phyloP scores from a whole-genome alignment of 2,797 vertebrate species.

The Pelodytes ibericus region DNA sequence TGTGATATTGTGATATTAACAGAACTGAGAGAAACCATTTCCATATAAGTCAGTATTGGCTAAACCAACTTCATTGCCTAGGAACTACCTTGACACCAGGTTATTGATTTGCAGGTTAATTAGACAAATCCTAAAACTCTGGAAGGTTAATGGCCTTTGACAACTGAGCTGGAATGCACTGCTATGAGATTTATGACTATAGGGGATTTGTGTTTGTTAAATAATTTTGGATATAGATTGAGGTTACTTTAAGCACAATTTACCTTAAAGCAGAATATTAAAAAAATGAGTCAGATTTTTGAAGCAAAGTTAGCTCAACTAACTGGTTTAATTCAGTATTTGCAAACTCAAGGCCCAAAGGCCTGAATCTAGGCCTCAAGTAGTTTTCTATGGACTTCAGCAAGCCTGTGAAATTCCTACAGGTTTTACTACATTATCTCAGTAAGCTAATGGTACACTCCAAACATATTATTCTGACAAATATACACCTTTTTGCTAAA shows the following conservation, averaged over 20 bases:
- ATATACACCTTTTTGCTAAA: no score
- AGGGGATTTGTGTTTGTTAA: background rate
- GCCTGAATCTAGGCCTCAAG: no score
- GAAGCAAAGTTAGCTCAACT: no score
- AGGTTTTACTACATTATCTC: no score
- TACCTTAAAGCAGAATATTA: background rate
- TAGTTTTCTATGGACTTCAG: no score
- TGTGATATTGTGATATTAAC: no score
- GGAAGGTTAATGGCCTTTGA: background rate
- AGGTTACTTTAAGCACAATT: background rate
- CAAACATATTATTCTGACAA: no score
- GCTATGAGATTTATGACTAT: background rate
- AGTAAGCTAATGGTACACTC: no score
- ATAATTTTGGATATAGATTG: background rate
- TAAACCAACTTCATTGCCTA: background rate
- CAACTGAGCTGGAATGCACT: background rate
- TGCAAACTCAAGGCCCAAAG: no score
- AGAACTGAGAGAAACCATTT: background rate
- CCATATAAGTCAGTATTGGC: background rate
- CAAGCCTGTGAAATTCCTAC: no score
- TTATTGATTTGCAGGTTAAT: background rate
- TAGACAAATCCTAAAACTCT: background rate
- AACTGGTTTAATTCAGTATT: no score
- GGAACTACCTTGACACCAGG: background rate
- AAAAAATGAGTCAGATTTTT: no score